These are phyloP conservation scores for Harlomillsia oculata DNA, from an alignment of 1,140 invertebrate species.

Conservation along the genomic window DNA sequence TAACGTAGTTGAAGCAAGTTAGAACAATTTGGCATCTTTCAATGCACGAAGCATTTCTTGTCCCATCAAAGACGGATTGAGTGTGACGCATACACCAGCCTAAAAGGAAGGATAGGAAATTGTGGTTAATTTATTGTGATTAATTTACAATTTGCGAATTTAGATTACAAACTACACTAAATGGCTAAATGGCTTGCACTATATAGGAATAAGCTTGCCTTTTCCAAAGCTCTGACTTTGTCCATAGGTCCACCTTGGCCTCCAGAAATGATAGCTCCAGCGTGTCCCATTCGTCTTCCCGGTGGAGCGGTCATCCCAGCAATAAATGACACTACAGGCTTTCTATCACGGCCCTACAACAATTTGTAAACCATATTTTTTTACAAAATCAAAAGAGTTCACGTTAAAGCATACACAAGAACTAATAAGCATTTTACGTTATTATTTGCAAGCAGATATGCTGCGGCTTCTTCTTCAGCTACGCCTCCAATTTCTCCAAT, in stretches of 20 bases:
- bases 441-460: slow-evolving; percentile 86
- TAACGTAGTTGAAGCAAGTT: too few species aligned
- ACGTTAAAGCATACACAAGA: slow-evolving; percentile 9
- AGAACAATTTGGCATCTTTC: too few species aligned
- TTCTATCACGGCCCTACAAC: slow-evolving; percentile 73
- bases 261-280: slow-evolving; percentile 97
- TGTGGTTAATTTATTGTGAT: too few species aligned
- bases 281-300: slow-evolving; percentile 96
- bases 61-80: too few species aligned
- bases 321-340: slow-evolving; percentile 73
- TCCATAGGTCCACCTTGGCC: slow-evolving; percentile 96
- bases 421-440: slow-evolving; percentile 53
- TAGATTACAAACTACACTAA: neutral
- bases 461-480: slow-evolving; percentile 92
- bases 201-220: slow-evolving; percentile 47
- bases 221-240: slow-evolving; percentile 92
- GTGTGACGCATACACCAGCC: too few species aligned
- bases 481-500: slow-evolving; percentile 99
- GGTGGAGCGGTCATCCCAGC: slow-evolving; percentile 95
- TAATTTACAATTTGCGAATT: neutral
- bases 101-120: too few species aligned
- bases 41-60: too few species aligned
- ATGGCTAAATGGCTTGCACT: neutral
- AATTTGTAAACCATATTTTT: neutral
- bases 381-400: neutral